Evolutionary conservation across 2,888 invertebrate genomes (phyloP), one percentile per base, ranked within the genome.

Genomic region (Drosophila greeni): DNA sequence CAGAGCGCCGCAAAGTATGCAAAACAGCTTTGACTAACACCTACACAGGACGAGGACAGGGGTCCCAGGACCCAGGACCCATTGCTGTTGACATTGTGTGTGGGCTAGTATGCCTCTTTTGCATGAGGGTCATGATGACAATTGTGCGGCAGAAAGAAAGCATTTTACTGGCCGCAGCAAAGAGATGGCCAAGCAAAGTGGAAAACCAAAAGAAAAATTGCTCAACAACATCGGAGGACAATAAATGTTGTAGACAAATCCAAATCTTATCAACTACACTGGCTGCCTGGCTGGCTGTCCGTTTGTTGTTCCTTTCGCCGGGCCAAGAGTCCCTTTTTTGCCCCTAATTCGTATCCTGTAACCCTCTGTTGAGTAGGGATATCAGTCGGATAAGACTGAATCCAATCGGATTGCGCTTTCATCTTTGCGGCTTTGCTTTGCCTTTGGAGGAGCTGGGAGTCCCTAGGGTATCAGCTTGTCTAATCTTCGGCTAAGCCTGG

Each of bases 181-280:
- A 74, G 72, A 54, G 53, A 45, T 53, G 53, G 53, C 57, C 75
- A 72, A 77, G 67, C 74, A 72, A 75, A 82, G 73, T 79, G 83
- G 76, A 75, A 76, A 75, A 75, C 70, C 82, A 78, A 81, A 77
- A 53, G 70, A 59, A 64, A 72, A 72, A 68, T 72, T 71, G 56
- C 68, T 59, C 53, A 68, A 68, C 68, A 71, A 62, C 71, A 71
- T 61, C 20, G 53, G 29, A 53, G 37, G 40, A 83, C 79, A 76
- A 82, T 76, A 82, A 81, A 83, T 76, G 82, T 69, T 80, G 77
- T 69, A 77, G 73, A 81, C 83, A 81, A 83, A 68, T 69, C 65
- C 65, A 61, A 72, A 81, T 81, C 84, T 81, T 81, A 81, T 83
- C 83, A 81, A 80, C 83, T 82, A 71, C 69, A 59, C 58, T 62